A percentile compares a stretch with the other conserved stretches of the same genome.
Evolutionary conservation across 1,140 invertebrate species (phyloP).

Genomic region (Sminthurinus signatus): DNA sequence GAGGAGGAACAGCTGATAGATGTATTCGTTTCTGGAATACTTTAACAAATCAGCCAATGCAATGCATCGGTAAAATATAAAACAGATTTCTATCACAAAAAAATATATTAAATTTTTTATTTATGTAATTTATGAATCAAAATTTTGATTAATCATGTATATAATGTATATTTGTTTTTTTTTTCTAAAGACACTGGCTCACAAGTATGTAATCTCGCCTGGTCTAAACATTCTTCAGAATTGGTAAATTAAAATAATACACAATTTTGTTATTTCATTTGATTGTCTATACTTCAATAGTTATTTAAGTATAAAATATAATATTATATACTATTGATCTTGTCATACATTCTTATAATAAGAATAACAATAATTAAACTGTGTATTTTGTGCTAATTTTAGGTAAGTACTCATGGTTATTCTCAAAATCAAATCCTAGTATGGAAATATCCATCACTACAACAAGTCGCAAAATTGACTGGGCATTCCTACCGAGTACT

Average conservation of each 20-base stretch:
- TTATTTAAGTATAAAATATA: too few relatives aligned
- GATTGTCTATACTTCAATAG: too few relatives aligned
- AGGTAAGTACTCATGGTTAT: slow-evolving; percentile 94
- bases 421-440: slow-evolving; percentile 99
- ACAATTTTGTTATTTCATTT: too few relatives aligned
- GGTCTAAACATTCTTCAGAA: slow-evolving; percentile 98
- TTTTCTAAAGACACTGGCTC: slow-evolving; percentile 99
- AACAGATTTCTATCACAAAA: too few relatives aligned
- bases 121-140: too few relatives aligned
- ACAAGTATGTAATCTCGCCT: slow-evolving; percentile 96
- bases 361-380: too few relatives aligned
- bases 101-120: too few relatives aligned
- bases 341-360: too few relatives aligned
- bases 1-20: slow-evolving; percentile 97
- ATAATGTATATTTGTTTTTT: too few relatives aligned
- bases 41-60: slow-evolving; percentile 96
- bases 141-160: too few relatives aligned
- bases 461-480: slow-evolving; percentile 95
- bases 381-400: slow-evolving; percentile 35
- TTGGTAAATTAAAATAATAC: slow-evolving; percentile 65
- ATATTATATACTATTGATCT: background rate
- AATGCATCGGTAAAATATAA: too few relatives aligned
- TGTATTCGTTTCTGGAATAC: slow-evolving; percentile 99
- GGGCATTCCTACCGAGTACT: slow-evolving; percentile 96
- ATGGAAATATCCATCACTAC: slow-evolving; percentile 98